A percentile compares a stretch with the other conserved stretches of the same genome.
Evolutionary conservation across 2,113 vertebrate species (phyloP).

Genomic region (Entomyzon cyanotis): DNA sequence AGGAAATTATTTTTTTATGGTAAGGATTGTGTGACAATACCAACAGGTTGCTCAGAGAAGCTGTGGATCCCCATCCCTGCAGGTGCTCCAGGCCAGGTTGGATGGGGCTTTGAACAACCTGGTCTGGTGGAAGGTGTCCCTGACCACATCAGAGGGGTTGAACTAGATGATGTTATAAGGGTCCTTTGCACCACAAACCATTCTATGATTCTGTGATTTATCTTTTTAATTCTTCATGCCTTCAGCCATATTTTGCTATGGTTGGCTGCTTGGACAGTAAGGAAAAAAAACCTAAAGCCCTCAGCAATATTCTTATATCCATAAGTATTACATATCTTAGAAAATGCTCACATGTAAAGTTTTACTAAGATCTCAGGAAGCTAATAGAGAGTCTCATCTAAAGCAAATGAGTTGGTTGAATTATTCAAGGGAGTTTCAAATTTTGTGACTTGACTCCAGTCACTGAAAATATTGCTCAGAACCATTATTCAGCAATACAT

Average conservation of each 20-base stretch:
- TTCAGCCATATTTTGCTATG: neutral
- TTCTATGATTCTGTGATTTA: neutral
- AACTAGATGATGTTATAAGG: neutral
- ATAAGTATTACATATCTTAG: neutral
- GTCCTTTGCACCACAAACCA: fast-evolving
- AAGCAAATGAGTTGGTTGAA: neutral
- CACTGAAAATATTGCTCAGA: neutral
- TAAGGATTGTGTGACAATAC: neutral
- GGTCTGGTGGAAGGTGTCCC: neutral
- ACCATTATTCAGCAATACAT: neutral
- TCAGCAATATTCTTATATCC: neutral
- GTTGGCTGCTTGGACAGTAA: neutral
- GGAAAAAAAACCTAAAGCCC: neutral
- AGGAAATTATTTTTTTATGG: neutral
- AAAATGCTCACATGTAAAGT: neutral
- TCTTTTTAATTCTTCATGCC: neutral
- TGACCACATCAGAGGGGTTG: fast-evolving
- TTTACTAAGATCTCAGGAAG: neutral
- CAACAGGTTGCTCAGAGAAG: neutral
- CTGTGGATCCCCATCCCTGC: neutral
- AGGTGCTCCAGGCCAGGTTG: fast-evolving
- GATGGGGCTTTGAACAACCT: neutral
- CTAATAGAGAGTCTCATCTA: neutral
- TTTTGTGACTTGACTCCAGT: neutral
- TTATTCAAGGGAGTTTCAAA: neutral